Evolutionary conservation across 2,113 vertebrate species (phyloP).

Genomic region (Poicephalus gulielmi): DNA sequence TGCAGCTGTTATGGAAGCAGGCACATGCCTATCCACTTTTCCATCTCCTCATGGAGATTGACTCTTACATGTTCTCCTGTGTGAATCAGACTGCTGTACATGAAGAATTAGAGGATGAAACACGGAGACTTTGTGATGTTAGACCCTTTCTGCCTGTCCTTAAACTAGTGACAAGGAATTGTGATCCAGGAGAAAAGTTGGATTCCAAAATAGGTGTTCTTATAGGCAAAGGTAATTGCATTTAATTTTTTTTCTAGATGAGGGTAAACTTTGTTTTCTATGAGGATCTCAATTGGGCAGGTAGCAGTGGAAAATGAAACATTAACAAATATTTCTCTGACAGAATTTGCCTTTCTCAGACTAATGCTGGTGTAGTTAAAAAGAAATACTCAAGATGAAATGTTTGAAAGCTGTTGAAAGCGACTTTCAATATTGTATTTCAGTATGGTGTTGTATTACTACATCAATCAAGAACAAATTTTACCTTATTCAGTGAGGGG

Average conservation of each 20-base stretch:
- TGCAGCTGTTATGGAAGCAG: conserved; percentile 95
- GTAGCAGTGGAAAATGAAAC: neutral
- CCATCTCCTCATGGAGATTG: conserved; percentile 90
- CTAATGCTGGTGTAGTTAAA: neutral
- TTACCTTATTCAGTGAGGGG: neutral
- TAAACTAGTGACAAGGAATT: conserved; percentile 90
- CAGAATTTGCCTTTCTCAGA: neutral
- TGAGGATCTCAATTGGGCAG: neutral
- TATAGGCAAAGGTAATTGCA: conserved; percentile 91
- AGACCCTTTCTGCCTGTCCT: conserved; percentile 95
- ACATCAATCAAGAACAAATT: neutral
- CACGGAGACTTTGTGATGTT: conserved; percentile 90
- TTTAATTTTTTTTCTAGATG: neutral
- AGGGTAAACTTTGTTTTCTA: neutral
- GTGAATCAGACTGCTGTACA: conserved; percentile 97
- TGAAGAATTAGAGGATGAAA: conserved; percentile 96
- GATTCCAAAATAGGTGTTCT: conserved; percentile 97
- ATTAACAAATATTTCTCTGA: neutral
- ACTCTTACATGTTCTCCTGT: conserved; percentile 97
- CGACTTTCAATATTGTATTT: neutral
- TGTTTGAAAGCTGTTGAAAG: neutral
- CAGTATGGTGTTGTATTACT: neutral
- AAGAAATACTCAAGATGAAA: neutral
- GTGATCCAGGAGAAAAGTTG: conserved; percentile 91
- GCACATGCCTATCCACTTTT: conserved; percentile 92